Evolutionary conservation across 1,140 invertebrate genomes (phyloP), one percentile per base, ranked within the genome.

Genomic region (Frieseomelitta varia): DNA sequence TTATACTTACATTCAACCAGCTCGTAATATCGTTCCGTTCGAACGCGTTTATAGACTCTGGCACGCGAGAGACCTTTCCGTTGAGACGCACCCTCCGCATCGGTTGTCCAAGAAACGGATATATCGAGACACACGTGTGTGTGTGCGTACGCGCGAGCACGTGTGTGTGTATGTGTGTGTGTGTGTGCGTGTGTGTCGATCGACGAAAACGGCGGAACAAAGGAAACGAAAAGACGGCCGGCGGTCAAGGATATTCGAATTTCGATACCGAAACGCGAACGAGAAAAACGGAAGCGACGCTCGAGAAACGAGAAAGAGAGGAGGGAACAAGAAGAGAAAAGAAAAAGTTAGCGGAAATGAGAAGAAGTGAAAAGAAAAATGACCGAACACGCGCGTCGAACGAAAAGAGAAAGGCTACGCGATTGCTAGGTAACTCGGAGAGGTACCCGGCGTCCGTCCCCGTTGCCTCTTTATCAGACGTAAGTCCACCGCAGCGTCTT

Each of bases 401-500:
- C 21, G 17, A 55, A 24, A 51, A 72, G 19, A 15, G 27, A 77
- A 56, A 14, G 30, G 17, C 79, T 63, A 71, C 55, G 68, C 27
- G 53, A 27, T 30, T 55, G 17, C 17, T 24, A 51, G 10, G 39
- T 72, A 47, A 73, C 12, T 72, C 27, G 53, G 27, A 27, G 27
- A 14, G 58, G 24, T 30, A 15, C 30, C 27, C 47, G 34, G 51
- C 72, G 17, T 39, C 65, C 61, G 58, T 55, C 27, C 39, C 39
- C 68, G 17, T 72, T 30, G 76, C 81, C 61, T 81, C 30, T 88
- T 77, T 82, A 93, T 95, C 93, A 95, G 79, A 95, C 93, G 79
- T 95, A 95, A 87, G 96, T 97, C 96, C 97, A 97, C 88, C 97
- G 97, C 83, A 97, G 96, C 61, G 96, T 97, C 94, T 97, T 97